A percentile compares a stretch with the other conserved stretches of the same genome.
phyloP scores from a whole-genome alignment of 2,888 invertebrate genomes.

The Heliconius cydno region DNA sequence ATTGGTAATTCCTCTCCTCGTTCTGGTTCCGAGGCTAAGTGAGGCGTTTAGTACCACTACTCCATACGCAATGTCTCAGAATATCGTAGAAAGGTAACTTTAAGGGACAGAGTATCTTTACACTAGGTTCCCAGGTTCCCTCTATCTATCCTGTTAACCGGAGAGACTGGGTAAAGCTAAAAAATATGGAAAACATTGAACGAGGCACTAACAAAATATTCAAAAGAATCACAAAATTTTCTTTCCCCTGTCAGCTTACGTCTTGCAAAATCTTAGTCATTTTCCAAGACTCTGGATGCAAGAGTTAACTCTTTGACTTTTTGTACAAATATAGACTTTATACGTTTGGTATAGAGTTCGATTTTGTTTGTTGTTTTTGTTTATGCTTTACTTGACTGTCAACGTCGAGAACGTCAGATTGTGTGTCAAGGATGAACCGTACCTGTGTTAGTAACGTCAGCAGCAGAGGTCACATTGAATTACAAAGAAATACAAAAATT shows the following conservation, averaged over 20 bases:
- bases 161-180: too few relatives aligned
- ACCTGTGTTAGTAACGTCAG: conserved; percentile 46
- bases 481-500: conserved; percentile 31
- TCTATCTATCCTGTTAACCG: too few relatives aligned
- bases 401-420: conserved; percentile 47
- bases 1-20: not conserved
- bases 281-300: conserved; percentile 40
- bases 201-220: conserved; percentile 18
- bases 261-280: conserved; percentile 41
- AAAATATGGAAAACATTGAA: not conserved
- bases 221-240: conserved; percentile 40
- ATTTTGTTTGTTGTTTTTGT: conserved; percentile 33
- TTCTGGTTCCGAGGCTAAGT: not conserved
- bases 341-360: conserved; percentile 29
- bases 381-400: conserved; percentile 45
- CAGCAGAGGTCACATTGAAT: conserved; percentile 44
- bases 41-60: not conserved
- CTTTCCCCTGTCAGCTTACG: conserved; percentile 36
- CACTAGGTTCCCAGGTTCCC: too few relatives aligned
- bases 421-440: conserved; percentile 49
- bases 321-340: conserved; percentile 25
- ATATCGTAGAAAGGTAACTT: too few relatives aligned
- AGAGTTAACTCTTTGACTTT: conserved; percentile 20
- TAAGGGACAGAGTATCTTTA: too few relatives aligned
- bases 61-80: too few relatives aligned